Conservation (phyloP, 1,140 invertebrate genomes). For the Zaprionus vittiger region DNA sequence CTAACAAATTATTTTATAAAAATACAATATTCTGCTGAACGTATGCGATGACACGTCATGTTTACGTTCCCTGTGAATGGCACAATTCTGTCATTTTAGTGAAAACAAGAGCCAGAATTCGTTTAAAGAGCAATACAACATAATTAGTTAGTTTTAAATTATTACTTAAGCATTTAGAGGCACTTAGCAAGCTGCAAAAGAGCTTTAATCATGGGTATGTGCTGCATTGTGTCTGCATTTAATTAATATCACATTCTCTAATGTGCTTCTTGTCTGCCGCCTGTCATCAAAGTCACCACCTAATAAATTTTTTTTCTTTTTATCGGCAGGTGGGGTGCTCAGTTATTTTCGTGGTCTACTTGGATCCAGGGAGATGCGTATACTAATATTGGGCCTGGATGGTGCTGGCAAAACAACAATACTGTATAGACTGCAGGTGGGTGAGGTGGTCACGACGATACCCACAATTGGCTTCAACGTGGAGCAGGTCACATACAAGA, state of each 20-base stretch:
- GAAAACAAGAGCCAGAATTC: constrained; percentile 71
- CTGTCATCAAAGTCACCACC: constrained; percentile 62
- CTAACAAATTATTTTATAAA: background rate
- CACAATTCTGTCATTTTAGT: constrained; percentile 68
- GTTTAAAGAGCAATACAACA: constrained; percentile 54
- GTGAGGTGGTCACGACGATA: constrained; percentile 98
- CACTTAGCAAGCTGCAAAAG: constrained; percentile 55
- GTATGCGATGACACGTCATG: constrained; percentile 73
- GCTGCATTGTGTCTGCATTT: background rate
- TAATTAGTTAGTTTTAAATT: constrained; percentile 63
- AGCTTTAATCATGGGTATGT: constrained; percentile 73
- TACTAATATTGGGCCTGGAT: constrained; percentile 98
- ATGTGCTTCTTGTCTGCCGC: constrained; percentile 37
- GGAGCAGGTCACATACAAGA: constrained; percentile 98
- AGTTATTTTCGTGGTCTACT: constrained; percentile 97
- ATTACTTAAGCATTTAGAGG: constrained; percentile 74
- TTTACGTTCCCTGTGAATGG: constrained; percentile 61
- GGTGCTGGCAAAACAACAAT: constrained; percentile 99
- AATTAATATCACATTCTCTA: background rate
- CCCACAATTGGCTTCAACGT: constrained; percentile 99
- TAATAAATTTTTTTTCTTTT: constrained; percentile 36
- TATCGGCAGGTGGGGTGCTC: constrained; percentile 92
- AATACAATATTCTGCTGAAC: constrained; percentile 49
- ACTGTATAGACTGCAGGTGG: constrained; percentile 98
- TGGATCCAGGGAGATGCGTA: constrained; percentile 98